Evolutionary conservation across 2,888 invertebrate species (phyloP).

Genomic region (Tiliacea aurago): DNA sequence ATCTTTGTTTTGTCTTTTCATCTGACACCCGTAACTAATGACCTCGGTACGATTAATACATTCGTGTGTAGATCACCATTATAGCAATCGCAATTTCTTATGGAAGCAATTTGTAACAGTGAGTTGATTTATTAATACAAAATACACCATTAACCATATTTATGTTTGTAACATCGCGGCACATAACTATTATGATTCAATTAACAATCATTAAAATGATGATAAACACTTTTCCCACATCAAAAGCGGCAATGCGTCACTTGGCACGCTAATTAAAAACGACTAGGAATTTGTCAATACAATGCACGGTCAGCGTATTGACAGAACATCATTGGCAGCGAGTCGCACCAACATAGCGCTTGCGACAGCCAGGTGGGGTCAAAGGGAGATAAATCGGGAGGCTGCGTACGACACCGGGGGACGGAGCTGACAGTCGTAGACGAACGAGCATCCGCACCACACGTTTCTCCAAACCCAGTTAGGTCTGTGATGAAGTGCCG

Average conservation of each 20-base stretch:
- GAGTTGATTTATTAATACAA: constrained; percentile 56
- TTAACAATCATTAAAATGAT: constrained; percentile 51
- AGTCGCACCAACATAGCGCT: constrained; percentile 74
- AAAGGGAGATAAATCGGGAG: constrained; percentile 88
- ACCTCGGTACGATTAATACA: constrained; percentile 58
- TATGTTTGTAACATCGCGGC: constrained; percentile 18
- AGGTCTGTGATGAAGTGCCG: constrained; percentile 80
- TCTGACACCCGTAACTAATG: constrained; percentile 68
- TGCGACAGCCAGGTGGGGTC: constrained; percentile 88
- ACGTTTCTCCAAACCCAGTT: constrained; percentile 84
- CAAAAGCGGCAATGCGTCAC: constrained; percentile 71
- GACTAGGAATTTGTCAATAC: constrained; percentile 81
- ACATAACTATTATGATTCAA: constrained; percentile 53
- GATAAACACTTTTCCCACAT: constrained; percentile 58
- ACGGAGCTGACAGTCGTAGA: constrained; percentile 82
- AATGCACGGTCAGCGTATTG: constrained; percentile 87
- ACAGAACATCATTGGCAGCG: constrained; percentile 89
- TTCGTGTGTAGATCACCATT: constrained; percentile 56
- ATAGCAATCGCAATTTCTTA: constrained; percentile 54
- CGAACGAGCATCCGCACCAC: constrained; percentile 87
- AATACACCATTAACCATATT: constrained; percentile 41
- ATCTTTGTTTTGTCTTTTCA: constrained; percentile 68
- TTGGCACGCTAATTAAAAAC: constrained; percentile 84
- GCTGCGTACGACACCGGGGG: constrained; percentile 79
- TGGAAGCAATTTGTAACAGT: constrained; percentile 57